Percentiles rank a stretch among this genome's conserved stretches.
Evolutionary conservation across 1,140 invertebrate genomes (phyloP).

Genomic region (Neocloeon triangulifer): DNA sequence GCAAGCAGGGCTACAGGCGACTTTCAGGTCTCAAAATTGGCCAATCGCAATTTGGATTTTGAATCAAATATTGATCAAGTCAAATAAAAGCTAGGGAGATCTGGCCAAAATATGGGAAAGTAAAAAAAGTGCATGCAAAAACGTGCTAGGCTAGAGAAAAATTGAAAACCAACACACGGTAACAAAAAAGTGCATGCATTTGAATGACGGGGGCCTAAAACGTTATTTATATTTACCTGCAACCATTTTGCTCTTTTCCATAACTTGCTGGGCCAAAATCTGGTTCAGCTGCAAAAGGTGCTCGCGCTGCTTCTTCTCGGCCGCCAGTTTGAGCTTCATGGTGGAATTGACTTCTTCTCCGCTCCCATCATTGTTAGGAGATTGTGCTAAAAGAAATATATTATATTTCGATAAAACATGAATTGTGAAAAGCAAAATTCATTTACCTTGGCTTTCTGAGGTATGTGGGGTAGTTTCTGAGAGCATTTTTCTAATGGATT

Average conservation of each 20-base stretch:
- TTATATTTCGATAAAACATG: too few species aligned
- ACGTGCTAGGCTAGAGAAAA: background rate
- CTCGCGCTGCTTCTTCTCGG: slow-evolving; percentile 67
- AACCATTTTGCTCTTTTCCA: slow-evolving; percentile 80
- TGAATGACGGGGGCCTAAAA: slow-evolving; percentile 4
- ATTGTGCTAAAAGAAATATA: too few species aligned
- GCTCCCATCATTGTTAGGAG: too few species aligned
- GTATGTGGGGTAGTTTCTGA: slow-evolving; percentile 29
- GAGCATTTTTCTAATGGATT: slow-evolving; percentile 76
- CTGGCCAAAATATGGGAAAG: slow-evolving; percentile 4
- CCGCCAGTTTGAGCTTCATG: slow-evolving; percentile 34
- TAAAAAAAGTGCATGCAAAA: slow-evolving; percentile 4
- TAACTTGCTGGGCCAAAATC: slow-evolving; percentile 79
- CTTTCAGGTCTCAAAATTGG: too few species aligned
- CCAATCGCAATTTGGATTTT: too few species aligned
- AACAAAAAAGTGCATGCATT: slow-evolving; percentile 1
- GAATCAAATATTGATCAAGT: too few species aligned
- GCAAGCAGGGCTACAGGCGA: background rate
- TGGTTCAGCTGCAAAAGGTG: slow-evolving; percentile 74
- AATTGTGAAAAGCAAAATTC: slow-evolving; percentile 1
- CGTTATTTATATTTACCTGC: slow-evolving; percentile 40
- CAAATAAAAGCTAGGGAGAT: slow-evolving; percentile 6
- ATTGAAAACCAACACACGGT: background rate
- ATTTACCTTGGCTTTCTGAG: slow-evolving; percentile 6
- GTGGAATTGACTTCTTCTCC: slow-evolving; percentile 17